Evolutionary conservation across 2,888 invertebrate species (phyloP).

Genomic region (Dolichomitus sp.): DNA sequence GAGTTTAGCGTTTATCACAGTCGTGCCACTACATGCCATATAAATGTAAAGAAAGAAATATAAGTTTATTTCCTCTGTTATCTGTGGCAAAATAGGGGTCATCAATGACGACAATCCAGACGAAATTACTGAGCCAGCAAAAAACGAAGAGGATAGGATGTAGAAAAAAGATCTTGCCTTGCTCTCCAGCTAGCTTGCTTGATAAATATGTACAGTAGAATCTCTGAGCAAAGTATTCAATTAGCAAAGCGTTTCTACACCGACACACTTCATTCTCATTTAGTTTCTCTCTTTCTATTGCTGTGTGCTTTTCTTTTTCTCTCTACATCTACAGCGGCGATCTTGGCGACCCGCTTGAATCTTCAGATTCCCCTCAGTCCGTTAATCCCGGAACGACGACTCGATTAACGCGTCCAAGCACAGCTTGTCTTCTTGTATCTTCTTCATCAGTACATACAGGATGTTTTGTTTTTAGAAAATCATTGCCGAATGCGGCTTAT

Average conservation of each 20-base stretch:
- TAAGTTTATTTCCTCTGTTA: background rate
- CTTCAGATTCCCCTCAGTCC: constrained; percentile 19
- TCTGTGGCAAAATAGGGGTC: background rate
- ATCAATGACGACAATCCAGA: background rate
- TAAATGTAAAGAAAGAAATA: background rate
- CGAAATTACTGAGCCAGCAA: background rate
- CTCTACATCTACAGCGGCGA: constrained; percentile 35
- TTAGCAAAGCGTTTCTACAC: constrained; percentile 31
- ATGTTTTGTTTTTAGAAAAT: no score
- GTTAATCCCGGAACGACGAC: constrained; percentile 48
- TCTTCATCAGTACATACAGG: background rate
- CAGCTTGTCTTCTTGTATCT: background rate
- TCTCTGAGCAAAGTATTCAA: constrained; percentile 29
- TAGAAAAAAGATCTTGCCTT: background rate
- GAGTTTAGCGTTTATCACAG: background rate
- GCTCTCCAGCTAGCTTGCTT: background rate
- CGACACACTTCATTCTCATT: constrained; percentile 17
- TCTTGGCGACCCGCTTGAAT: constrained; percentile 31
- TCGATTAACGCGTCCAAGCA: constrained; percentile 44
- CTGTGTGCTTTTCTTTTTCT: background rate
- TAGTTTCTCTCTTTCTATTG: background rate
- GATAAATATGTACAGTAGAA: background rate
- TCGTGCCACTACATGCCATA: background rate
- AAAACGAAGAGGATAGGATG: no score
- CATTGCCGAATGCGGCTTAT: no score